phyloP scores from a whole-genome alignment of 92 coral and sea anemone species.

The Zoanthus solanderi region DNA sequence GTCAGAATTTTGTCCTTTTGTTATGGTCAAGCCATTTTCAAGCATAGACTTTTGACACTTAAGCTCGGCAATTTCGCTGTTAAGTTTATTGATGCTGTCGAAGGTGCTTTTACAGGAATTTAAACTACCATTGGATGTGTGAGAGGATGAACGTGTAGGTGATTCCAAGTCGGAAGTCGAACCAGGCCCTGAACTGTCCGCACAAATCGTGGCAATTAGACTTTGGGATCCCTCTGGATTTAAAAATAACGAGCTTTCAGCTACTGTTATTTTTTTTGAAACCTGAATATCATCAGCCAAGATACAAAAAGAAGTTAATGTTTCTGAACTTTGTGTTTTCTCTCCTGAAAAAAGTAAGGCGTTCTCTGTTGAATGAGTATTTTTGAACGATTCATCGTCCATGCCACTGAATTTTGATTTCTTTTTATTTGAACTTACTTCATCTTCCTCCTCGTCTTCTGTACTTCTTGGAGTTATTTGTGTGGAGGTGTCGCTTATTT shows the following conservation, averaged over 20 bases:
- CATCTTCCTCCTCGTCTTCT: conserved; percentile 70
- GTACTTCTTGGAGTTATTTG: conserved; percentile 80
- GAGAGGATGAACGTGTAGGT: conserved; percentile 70
- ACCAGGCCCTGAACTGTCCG: conserved; percentile 31
- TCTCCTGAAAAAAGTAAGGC: neutral
- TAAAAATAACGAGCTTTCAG: neutral
- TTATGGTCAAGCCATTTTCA: conserved; percentile 77
- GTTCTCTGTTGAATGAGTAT: conserved; percentile 10
- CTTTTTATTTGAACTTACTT: neutral
- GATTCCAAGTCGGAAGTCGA: conserved; percentile 30
- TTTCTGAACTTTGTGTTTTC: neutral
- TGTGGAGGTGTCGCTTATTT: conserved; percentile 80
- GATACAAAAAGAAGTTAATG: neutral
- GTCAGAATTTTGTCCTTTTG: conserved; percentile 80
- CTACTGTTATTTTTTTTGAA: conserved; percentile 10
- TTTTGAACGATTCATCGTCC: neutral
- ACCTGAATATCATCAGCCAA: neutral
- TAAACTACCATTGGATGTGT: conserved; percentile 69
- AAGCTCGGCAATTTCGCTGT: conserved; percentile 83
- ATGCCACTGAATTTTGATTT: conserved; percentile 4
- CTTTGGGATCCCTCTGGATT: conserved; percentile 28
- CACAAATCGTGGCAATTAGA: conserved; percentile 25
- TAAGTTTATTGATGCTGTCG: conserved; percentile 73
- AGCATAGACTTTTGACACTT: conserved; percentile 83
- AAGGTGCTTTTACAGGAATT: conserved; percentile 50